phyloP scores from a whole-genome alignment of 2,888 invertebrate genomes.

The Nezara viridula region DNA sequence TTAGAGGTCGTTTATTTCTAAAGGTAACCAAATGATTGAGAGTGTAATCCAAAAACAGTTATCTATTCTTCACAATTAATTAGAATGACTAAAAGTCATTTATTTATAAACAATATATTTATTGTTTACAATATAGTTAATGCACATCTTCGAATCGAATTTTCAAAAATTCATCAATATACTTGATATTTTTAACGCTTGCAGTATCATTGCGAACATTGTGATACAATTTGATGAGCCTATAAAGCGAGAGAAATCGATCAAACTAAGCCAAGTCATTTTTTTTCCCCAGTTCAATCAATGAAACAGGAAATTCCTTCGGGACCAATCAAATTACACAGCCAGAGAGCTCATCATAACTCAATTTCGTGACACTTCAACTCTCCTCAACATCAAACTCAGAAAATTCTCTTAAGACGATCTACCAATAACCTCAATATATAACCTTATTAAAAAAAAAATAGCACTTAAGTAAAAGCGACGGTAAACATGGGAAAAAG shows the following conservation, averaged over 20 bases:
- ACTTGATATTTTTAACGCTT: too few relatives aligned
- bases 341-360: not conserved
- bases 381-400: not conserved
- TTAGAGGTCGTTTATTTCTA: not conserved
- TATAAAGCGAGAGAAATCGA: not conserved
- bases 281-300: not conserved
- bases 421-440: not conserved
- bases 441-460: not conserved
- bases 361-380: not conserved
- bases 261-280: not conserved
- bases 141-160: too few relatives aligned
- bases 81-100: too few relatives aligned
- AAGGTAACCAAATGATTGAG: not conserved
- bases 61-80: too few relatives aligned
- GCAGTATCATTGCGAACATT: too few relatives aligned
- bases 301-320: not conserved
- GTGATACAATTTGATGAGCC: not conserved
- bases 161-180: too few relatives aligned
- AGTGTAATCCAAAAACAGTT: not conserved
- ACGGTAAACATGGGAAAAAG: too few relatives aligned
- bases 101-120: too few relatives aligned
- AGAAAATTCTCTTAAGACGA: not conserved
- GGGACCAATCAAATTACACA: slow-evolving; percentile 1
- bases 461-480: too few relatives aligned
- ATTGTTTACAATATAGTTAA: too few relatives aligned